These are phyloP conservation scores for Elephantulus edwardii DNA, from an alignment of 2,113 vertebrate species.

Conservation along the genomic window DNA sequence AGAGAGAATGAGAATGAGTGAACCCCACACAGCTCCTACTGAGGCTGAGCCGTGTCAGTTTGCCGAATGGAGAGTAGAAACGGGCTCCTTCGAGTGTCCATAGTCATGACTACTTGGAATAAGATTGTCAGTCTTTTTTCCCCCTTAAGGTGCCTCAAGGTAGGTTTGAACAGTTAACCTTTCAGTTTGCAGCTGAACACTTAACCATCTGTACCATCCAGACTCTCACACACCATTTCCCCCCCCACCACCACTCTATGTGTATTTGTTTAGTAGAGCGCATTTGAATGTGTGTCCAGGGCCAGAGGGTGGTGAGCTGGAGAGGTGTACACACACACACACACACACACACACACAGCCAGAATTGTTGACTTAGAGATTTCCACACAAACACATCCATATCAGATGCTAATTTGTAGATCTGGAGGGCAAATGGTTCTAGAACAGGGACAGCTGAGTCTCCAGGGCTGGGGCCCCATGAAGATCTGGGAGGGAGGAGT, in stretches of 20 bases:
- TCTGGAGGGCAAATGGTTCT: not conserved
- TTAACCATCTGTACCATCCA: too few species aligned
- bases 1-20: too few species aligned
- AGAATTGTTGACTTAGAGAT: not conserved
- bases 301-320: not conserved
- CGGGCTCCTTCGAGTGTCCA: not conserved
- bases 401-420: not conserved
- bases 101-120: not conserved
- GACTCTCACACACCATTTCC: not conserved
- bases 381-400: not conserved
- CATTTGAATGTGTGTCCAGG: not conserved
- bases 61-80: not conserved
- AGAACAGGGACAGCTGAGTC: not conserved
- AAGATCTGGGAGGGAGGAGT: too few species aligned
- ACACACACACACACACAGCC: not conserved
- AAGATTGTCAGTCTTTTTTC: not conserved
- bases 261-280: not conserved
- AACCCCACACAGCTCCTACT: not conserved
- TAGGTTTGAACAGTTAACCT: not conserved
- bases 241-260: not conserved
- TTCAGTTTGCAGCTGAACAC: not conserved
- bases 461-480: not conserved
- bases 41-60: not conserved
- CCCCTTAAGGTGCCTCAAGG: not conserved
- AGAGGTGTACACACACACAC: not conserved